A percentile compares a stretch with the other conserved stretches of the same genome.
phyloP scores from a whole-genome alignment of 2,888 invertebrate species.

The Amiota mariae region DNA sequence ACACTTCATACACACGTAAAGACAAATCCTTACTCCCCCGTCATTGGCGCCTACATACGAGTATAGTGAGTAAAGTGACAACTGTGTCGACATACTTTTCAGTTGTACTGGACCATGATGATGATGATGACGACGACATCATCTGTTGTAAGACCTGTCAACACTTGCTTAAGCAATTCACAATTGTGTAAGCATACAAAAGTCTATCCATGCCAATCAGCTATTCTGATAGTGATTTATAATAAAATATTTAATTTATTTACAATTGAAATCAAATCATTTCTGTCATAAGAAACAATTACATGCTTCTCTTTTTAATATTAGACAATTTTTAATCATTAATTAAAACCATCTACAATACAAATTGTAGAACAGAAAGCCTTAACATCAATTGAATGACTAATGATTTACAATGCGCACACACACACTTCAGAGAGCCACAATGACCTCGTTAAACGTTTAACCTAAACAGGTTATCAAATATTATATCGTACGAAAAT shows the following conservation, averaged over 20 bases:
- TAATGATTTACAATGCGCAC: no score
- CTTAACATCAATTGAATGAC: no score
- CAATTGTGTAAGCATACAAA: not conserved
- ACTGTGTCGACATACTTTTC: conserved; percentile 68
- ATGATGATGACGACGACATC: no score
- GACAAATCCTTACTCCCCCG: not conserved
- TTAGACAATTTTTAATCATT: no score
- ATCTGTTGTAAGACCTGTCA: not conserved
- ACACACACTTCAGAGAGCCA: not conserved
- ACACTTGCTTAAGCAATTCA: conserved; percentile 53
- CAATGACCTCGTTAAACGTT: conserved; percentile 2
- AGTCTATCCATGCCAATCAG: not conserved
- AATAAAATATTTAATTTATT: no score
- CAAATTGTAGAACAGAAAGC: no score
- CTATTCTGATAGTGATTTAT: no score
- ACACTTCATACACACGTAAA: not conserved
- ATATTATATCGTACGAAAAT: not conserved
- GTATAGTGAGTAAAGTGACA: conserved; percentile 62
- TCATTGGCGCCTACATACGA: conserved; percentile 37
- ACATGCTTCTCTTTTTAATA: no score
- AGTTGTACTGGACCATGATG: conserved; percentile 48
- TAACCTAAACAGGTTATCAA: not conserved
- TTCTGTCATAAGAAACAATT: no score
- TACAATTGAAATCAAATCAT: no score
- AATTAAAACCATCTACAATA: no score